Evolutionary conservation across 2,888 invertebrate genomes (phyloP).

Genomic region (Ceriagrion tenellum): DNA sequence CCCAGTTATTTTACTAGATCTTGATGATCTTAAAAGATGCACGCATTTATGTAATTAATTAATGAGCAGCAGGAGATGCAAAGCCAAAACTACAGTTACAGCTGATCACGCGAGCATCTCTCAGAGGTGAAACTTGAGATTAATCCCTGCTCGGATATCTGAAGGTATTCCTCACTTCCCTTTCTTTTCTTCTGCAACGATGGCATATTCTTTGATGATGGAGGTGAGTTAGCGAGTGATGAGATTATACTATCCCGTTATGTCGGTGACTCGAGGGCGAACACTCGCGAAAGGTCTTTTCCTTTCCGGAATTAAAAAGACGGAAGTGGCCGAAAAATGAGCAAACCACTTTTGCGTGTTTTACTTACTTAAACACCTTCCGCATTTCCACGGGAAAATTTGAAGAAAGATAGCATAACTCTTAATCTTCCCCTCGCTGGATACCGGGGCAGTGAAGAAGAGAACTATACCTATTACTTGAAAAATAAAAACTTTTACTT

Average conservation of each 20-base stretch:
- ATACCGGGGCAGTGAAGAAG: too few relatives aligned
- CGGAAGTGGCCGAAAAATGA: neutral
- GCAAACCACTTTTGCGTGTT: neutral
- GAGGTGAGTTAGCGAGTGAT: neutral
- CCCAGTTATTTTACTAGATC: too few relatives aligned
- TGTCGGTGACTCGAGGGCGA: neutral
- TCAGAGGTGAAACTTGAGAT: neutral
- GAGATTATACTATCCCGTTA: neutral
- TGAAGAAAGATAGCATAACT: neutral
- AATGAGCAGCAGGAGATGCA: too few relatives aligned
- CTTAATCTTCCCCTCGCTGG: too few relatives aligned
- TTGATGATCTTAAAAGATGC: too few relatives aligned
- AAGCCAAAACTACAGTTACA: neutral
- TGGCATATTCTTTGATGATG: neutral
- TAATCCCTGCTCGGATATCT: neutral
- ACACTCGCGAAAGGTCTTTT: neutral
- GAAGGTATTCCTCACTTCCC: neutral
- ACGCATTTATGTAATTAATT: too few relatives aligned
- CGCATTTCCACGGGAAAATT: constrained; percentile 24
- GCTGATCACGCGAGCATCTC: neutral
- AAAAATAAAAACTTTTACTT: too few relatives aligned
- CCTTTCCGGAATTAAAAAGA: neutral
- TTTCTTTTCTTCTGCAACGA: neutral
- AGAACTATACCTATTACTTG: too few relatives aligned
- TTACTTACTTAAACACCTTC: neutral